Conservation (phyloP, 2,113 vertebrate species). For the Barnardius zonarius region DNA sequence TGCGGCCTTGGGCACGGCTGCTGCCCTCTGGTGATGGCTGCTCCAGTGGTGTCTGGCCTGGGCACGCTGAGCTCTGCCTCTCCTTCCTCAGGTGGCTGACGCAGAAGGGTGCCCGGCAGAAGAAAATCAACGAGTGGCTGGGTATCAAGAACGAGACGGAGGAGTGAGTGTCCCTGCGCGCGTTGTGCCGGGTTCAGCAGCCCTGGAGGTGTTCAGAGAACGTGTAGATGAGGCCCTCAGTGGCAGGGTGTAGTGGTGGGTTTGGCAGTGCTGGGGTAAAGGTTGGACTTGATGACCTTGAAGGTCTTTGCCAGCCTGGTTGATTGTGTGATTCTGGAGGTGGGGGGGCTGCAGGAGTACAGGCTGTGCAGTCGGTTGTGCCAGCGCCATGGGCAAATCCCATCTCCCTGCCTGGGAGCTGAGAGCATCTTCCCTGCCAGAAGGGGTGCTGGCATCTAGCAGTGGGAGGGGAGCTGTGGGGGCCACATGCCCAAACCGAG, state of each 20-base stretch:
- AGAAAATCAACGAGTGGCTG: slow-evolving; percentile 84
- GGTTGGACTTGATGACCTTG: background rate
- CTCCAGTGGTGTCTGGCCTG: fast-evolving
- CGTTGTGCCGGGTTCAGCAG: background rate
- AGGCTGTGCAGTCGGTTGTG: background rate
- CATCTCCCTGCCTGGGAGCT: background rate
- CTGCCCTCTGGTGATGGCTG: slow-evolving; percentile 32
- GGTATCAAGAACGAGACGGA: slow-evolving; percentile 80
- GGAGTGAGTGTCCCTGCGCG: slow-evolving; percentile 67
- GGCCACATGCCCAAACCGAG: fast-evolving
- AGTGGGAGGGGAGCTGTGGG: background rate
- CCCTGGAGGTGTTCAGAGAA: background rate
- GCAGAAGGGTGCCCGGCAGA: slow-evolving; percentile 81
- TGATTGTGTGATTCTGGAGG: background rate
- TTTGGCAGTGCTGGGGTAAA: background rate
- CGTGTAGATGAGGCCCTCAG: background rate
- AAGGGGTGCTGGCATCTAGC: background rate
- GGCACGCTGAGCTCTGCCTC: background rate
- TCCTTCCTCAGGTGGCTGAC: slow-evolving; percentile 76
- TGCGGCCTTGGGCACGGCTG: background rate
- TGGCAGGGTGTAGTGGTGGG: background rate
- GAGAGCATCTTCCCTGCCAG: background rate
- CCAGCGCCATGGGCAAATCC: too few relatives aligned
- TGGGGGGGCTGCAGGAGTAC: background rate
- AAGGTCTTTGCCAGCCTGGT: background rate